Base-by-base conservation (phyloP, 2,113 vertebrate genomes). In the Conger conger region DNA sequence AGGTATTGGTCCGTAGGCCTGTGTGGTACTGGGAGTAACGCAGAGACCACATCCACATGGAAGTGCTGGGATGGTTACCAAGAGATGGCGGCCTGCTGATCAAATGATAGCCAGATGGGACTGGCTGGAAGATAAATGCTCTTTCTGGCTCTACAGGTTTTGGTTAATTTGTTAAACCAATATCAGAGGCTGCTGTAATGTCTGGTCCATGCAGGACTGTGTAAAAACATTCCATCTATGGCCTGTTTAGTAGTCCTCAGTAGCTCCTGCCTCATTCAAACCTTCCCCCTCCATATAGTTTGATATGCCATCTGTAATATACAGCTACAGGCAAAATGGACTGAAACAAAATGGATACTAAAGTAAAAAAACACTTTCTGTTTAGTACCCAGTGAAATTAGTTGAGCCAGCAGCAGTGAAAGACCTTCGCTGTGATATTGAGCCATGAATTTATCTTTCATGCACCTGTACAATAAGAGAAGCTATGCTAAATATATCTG, bases 61-160 rank as follows among this genome's bases (percentile, higher is more conserved):
- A 87, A 90, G 86, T 86, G 90, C 88, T 79, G 73, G 91, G 92
- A 90, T 92, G 88, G 94, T 94, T 93, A 93, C 94, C 94, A 93
- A 86, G 92, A 91, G 87, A 90, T 88, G 85, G 88, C 83, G 87
- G 89, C 87, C 78, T 88, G 88, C 84, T 23, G 83, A 88, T 90
- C 30, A 45, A 89, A 85, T 89, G 80, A 87, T 89, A 87, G 85
- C 84, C 87, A 84, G 88, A 87, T 87, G 86, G 89, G 88, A 86
- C 88, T 81, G 92, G 89, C 91, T 93, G 90, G 91, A 87, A 91
- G 79, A 86, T 84, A 83, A 53, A 90, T 89, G 84, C 33, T 82
- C 85, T 86, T 80, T 76, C 83, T 87, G 86, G 88, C 87, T 86
- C 84, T 89, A 86, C 84, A 87, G 23, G 87, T 80, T 81, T 60